Evolutionary conservation across 2,113 vertebrate species (phyloP), one percentile per base, ranked within the genome.

Genomic region (Heterochromis multidens): DNA sequence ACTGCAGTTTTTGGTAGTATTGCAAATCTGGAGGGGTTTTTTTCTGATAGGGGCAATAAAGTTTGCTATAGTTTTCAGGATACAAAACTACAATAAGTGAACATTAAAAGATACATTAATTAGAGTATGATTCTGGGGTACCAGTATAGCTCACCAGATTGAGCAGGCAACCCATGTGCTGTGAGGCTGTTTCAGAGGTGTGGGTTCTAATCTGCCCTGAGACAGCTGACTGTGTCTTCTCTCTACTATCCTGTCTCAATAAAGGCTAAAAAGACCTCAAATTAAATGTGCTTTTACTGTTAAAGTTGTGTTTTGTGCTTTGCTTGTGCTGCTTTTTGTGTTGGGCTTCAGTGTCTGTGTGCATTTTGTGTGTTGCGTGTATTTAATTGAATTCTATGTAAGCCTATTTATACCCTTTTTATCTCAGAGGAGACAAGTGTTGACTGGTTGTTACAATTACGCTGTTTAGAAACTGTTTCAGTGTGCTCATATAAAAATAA

Each of bases 321-420:
- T 40, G 7, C n/a, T 43, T n/a, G 27, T 25, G 35, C 37, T 67
- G n/a, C 13, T n/a, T 67, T 67, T 2, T 43, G 63, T 17, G 37
- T 43, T 37, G n/a, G 16, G 13, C 63, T 46, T 70, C 13, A 9
- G 37, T 43, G n/a, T 67, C 25, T 6, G 0, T 6, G 35, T 63
- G 21, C 3, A 12, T 63, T 63, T 63, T 1, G 31, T 33, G 31
- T 33, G 3, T 35, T 35, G 33, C 33, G 10, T 10, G 3, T 40
- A 40, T 40, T 40, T 40, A 11, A 8, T 0, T 65, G 33, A 65
- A 0, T 5, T 5, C 62, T 43, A 9, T 37, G 1, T 67, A 0
- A 43, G 9, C 2, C 17, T 1, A 46, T 67, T 43, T 67, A 43
- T 27, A n/a, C 10, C 37, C 3, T 40, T 40, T 40, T 40, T 9